phyloP scores from a whole-genome alignment of 1,140 invertebrate species.

The Atta cephalotes region DNA sequence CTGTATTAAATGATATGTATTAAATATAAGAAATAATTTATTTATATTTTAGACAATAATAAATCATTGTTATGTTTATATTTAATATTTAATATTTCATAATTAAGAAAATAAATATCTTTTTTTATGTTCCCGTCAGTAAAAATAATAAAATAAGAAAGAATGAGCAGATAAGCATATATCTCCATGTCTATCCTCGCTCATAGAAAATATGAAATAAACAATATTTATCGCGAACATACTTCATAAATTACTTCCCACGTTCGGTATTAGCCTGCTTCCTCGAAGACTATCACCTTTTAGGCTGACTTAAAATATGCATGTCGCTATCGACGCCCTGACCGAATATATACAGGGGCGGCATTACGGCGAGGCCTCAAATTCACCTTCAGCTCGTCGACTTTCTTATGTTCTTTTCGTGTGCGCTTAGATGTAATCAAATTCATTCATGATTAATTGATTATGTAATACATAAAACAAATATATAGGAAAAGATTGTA shows the following conservation, averaged over 20 bases:
- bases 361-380: constrained; percentile 26
- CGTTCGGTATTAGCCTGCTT: constrained; percentile 36
- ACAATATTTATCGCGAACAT: constrained; percentile 46
- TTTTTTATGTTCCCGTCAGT: neutral
- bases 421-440: neutral
- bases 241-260: constrained; percentile 25
- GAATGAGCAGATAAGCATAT: neutral
- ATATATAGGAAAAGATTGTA: neutral
- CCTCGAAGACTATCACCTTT: constrained; percentile 71
- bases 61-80: neutral
- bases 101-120: neutral
- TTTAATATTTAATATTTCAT: neutral
- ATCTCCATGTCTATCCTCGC: constrained; percentile 14
- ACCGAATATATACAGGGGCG: constrained; percentile 65
- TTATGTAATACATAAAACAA: neutral
- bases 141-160: neutral
- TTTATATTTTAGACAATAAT: neutral
- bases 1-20: neutral
- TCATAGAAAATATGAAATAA: constrained; percentile 40
- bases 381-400: neutral
- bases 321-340: constrained; percentile 66
- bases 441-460: neutral
- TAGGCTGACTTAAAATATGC: constrained; percentile 69
- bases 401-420: neutral
- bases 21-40: neutral